Percentiles rank a stretch among this genome's conserved stretches.
phyloP scores from a whole-genome alignment of 1,140 invertebrate genomes.

The Aphis gossypii region DNA sequence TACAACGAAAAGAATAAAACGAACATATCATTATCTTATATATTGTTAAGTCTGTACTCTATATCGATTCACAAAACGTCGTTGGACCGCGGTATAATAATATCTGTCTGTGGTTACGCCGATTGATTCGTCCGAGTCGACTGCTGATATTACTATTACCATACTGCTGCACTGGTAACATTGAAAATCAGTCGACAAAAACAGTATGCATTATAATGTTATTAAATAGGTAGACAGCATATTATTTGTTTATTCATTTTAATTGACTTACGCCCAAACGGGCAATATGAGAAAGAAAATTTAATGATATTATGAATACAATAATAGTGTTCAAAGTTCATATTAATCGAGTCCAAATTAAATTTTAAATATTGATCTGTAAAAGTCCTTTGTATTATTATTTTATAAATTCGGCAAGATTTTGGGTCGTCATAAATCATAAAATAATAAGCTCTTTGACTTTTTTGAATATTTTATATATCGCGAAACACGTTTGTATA shows the following conservation, averaged over 20 bases:
- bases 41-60: not conserved
- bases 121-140: not conserved
- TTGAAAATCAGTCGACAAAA: slow-evolving; percentile 1
- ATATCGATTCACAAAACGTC: not conserved
- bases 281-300: too few species aligned
- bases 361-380: too few species aligned
- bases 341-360: not conserved
- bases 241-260: too few species aligned
- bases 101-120: not conserved
- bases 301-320: not conserved
- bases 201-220: not conserved
- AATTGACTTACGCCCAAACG: too few species aligned
- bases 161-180: not conserved
- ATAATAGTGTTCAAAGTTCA: not conserved
- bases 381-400: not conserved
- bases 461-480: not conserved
- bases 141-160: not conserved
- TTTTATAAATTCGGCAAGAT: not conserved
- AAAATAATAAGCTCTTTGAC: not conserved
- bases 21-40: slow-evolving; percentile 4
- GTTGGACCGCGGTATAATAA: slow-evolving; percentile 6
- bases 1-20: not conserved
- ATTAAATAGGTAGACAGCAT: not conserved
- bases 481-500: not conserved
- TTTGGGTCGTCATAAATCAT: not conserved